These are phyloP conservation scores for Halocaridina rubra DNA, from an alignment of 2,888 invertebrate genomes.

Conservation along the genomic window DNA sequence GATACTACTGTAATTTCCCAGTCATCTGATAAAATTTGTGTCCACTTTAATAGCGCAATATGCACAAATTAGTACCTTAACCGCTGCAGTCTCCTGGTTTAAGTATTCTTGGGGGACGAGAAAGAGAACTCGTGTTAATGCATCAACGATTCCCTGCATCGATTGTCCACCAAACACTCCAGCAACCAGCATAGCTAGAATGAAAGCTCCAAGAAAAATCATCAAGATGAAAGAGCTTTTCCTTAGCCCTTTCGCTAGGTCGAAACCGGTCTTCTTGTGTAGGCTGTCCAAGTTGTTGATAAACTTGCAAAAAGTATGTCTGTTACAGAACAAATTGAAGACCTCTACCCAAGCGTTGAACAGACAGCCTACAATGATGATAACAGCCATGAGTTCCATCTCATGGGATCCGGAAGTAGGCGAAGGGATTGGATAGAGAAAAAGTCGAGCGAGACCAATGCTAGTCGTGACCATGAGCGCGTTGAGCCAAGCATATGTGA, in stretches of 20 bases:
- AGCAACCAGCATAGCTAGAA: neutral
- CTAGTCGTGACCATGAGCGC: neutral
- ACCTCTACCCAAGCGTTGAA: constrained; percentile 40
- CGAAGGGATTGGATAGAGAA: neutral
- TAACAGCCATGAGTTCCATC: constrained; percentile 14
- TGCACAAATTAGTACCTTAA: too few species aligned
- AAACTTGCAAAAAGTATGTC: neutral
- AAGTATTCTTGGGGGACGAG: neutral
- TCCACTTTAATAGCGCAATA: too few species aligned
- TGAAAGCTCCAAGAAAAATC: neutral
- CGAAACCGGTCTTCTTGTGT: neutral
- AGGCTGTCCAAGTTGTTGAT: neutral
- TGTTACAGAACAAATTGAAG: neutral
- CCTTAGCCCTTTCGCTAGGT: neutral
- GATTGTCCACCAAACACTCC: neutral
- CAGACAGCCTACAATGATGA: constrained; percentile 31
- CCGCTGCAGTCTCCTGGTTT: too few species aligned
- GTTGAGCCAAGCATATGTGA: constrained; percentile 3
- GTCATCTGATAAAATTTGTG: too few species aligned
- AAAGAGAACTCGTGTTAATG: neutral
- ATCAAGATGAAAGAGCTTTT: neutral
- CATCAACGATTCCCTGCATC: neutral
- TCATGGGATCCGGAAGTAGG: neutral
- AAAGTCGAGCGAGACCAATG: neutral
- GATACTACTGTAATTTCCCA: too few species aligned